Evolutionary conservation across 2,888 invertebrate species (phyloP).

Genomic region (Norana najaformis): DNA sequence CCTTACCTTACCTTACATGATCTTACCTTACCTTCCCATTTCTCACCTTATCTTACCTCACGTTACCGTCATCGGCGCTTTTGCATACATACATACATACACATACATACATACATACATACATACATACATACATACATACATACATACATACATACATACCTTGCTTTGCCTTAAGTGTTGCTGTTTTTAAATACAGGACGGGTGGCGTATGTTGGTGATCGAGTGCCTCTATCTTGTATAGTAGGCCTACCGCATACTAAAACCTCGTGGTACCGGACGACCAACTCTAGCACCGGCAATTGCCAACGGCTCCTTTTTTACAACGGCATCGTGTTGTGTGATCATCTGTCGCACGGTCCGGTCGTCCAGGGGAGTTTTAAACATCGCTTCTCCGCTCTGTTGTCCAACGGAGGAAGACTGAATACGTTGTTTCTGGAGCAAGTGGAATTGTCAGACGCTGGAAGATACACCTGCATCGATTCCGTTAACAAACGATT

Average conservation of each 20-base stretch:
- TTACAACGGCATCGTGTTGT: neutral
- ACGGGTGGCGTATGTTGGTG: neutral
- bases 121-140: too few species aligned
- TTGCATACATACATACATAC: too few species aligned
- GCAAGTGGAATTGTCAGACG: neutral
- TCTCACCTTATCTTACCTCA: too few species aligned
- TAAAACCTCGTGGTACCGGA: neutral
- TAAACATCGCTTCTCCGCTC: neutral
- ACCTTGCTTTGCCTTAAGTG: neutral
- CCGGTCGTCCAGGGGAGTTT: neutral
- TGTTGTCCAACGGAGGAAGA: neutral
- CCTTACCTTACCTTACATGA: too few species aligned
- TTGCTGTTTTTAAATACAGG: neutral
- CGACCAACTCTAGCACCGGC: neutral
- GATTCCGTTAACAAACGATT: neutral
- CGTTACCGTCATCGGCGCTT: too few species aligned
- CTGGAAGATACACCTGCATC: neutral
- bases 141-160: neutral
- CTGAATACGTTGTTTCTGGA: neutral
- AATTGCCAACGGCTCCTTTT: neutral
- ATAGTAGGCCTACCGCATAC: neutral
- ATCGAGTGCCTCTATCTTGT: neutral
- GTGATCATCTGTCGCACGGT: neutral
- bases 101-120: neutral
- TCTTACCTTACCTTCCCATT: too few species aligned